Base-by-base conservation (phyloP, 1,140 invertebrate species). In the Saccostrea cuccullata region DNA sequence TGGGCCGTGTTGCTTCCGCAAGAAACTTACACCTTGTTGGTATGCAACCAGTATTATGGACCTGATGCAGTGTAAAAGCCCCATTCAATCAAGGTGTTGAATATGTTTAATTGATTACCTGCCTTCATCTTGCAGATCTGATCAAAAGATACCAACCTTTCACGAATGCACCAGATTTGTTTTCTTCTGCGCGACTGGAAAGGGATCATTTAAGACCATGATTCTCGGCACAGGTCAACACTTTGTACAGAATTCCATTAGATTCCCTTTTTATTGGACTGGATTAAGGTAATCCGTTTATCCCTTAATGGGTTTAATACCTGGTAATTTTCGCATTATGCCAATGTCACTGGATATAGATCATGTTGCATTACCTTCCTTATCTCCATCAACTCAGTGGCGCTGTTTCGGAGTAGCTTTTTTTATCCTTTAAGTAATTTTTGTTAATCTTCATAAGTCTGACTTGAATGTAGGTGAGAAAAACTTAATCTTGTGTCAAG, bases 251-350 rank as follows among this genome's bases (percentile, higher is more conserved):
- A 36, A 77, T 77, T 30, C 70, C 70, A 30, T 77, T 77, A 77
- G 70, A 77, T 77, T 77, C 26, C 30, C 70, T 77, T 36, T 77
- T 30, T 77, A 17, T 77, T 77, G 70, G 70, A 11, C 70, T 77
- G 70, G 70, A 77, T 77, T 77, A 77, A 26, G 70, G 30, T 77
- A 77, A 77, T 77, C 70, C 26, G 70, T 77, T 77, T 77, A 77
- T 77, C 70, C 70, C 70, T 30, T 77, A 77, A 77, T 77, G 70
- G 70, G 70, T 77, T 77, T 77, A 77, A 77, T 77, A 77, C 70
- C 70, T 77, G 70, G 70, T 77, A 77, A 77, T 77, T 77, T 77
- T 77, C 70, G 70, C 70, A 77, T 77, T 77, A 77, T 77, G 70
- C 26, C 70, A 77, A 36, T 77, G 70, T 30, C 70, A 77, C 70